Base-by-base conservation (phyloP, 2,888 invertebrate species). In the Apamea crenata region DNA sequence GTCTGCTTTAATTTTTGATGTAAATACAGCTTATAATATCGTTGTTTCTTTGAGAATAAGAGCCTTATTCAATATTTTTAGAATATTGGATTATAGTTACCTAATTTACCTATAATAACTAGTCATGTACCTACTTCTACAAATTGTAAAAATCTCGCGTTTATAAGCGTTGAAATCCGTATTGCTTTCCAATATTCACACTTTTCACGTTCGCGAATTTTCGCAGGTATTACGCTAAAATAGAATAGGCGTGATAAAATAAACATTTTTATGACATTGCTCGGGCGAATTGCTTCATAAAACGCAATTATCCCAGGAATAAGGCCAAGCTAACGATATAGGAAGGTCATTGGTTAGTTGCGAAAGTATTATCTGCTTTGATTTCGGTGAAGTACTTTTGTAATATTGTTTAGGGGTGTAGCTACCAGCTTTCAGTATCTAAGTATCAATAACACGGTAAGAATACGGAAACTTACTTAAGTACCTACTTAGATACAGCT, bases 261-360 rank as follows among this genome's bases (percentile, higher is more conserved):
- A 94, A 95, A 94, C 93, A 94, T 94, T 95, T 93, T 95, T 95
- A 95, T 93, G 95, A 93, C 92, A 94, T 93, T 91, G 93, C 93
- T 91, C 91, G 93, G 92, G 94, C 91, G 94, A 94, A 96, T 95
- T 95, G 95, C 94, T 93, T 92, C 95, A 94, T 95, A 95, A 95
- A 95, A 95, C 93, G 94, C 95, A 95, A 95, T 95, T 95, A 95
- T 95, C 92, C 93, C 90, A 89, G 93, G 93, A 94, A 94, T 94
- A 94, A 94, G 94, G 93, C 90, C 88, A 82, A 76, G 74, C 70
- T 89, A 87, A 91, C 85, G 80, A 86, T 87, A 86, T 82, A 85
- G 84, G 84, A 85, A 85, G 87, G 88, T 87, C 85, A 88, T 88
- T 87, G 82, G 80, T 82, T 78, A 84, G 80, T 78, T 85, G 84